phyloP scores from a whole-genome alignment of 2,113 vertebrate species.

The Siniperca knerii region DNA sequence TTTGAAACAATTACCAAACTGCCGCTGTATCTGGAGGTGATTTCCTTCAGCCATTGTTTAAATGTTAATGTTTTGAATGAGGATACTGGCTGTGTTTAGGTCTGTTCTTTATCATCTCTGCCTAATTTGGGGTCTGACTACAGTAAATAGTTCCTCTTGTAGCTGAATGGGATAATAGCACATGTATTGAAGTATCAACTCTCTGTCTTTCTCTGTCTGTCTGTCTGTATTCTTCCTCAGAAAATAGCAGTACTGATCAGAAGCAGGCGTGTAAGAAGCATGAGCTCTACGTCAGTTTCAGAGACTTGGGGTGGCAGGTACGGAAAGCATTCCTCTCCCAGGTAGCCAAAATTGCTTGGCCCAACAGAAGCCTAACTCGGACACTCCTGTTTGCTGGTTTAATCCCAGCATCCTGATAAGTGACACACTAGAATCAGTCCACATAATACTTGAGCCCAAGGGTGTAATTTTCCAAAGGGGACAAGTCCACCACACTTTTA shows the following conservation, averaged over 20 bases:
- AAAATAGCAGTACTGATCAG: conserved; percentile 95
- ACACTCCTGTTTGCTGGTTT: conserved; percentile 16
- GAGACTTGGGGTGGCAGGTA: conserved; percentile 98
- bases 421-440: not conserved
- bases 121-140: conserved; percentile 43
- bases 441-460: not conserved
- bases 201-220: conserved; percentile 31
- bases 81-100: conserved; percentile 31
- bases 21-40: conserved; percentile 64
- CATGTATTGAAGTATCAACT: conserved; percentile 30
- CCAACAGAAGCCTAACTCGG: not conserved
- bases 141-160: conserved; percentile 39
- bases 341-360: not conserved
- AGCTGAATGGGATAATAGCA: conserved; percentile 22
- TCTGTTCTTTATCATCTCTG: conserved; percentile 57
- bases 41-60: conserved; percentile 61
- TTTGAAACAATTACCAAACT: conserved; percentile 65
- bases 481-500: not conserved
- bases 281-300: conserved; percentile 97
- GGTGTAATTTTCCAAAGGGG: not conserved
- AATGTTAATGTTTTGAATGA: conserved; percentile 53
- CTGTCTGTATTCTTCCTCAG: conserved; percentile 74
- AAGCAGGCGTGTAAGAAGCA: conserved; percentile 97
- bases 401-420: conserved; percentile 4
- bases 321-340: conserved; percentile 30